Percentiles rank a stretch among this genome's conserved stretches.
Evolutionary conservation across 2,113 vertebrate genomes (phyloP).

Genomic region (Dipodomys spectabilis): DNA sequence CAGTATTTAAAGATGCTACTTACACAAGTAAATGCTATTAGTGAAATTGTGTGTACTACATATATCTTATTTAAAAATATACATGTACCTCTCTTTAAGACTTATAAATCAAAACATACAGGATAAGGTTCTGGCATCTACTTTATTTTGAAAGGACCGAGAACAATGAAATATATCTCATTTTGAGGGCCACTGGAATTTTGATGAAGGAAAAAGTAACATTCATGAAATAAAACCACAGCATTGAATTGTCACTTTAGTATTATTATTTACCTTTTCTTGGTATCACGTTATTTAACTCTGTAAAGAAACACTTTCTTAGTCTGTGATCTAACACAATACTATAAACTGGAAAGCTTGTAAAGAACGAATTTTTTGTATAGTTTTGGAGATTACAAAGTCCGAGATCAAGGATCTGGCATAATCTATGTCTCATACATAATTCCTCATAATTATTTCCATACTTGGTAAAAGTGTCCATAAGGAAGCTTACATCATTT

Average conservation of each 20-base stretch:
- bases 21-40: background rate
- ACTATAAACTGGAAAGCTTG: background rate
- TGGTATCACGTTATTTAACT: background rate
- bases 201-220: background rate
- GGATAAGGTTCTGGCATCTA: background rate
- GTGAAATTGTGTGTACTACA: too few species aligned
- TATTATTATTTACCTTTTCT: background rate
- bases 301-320: background rate
- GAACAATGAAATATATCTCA: background rate
- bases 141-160: background rate
- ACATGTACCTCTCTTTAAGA: too few species aligned
- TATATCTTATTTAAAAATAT: background rate
- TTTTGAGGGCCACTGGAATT: background rate
- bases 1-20: background rate
- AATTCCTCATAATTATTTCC: accelerated
- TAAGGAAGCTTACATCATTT: background rate
- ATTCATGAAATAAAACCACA: background rate
- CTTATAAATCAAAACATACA: too few species aligned
- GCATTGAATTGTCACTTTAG: background rate
- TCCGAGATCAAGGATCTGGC: background rate
- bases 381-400: too few species aligned
- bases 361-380: background rate
- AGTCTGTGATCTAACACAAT: background rate
- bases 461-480: background rate
- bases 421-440: too few species aligned